phyloP scores from a whole-genome alignment of 2,888 invertebrate genomes.

The Perizoma affinitatum region DNA sequence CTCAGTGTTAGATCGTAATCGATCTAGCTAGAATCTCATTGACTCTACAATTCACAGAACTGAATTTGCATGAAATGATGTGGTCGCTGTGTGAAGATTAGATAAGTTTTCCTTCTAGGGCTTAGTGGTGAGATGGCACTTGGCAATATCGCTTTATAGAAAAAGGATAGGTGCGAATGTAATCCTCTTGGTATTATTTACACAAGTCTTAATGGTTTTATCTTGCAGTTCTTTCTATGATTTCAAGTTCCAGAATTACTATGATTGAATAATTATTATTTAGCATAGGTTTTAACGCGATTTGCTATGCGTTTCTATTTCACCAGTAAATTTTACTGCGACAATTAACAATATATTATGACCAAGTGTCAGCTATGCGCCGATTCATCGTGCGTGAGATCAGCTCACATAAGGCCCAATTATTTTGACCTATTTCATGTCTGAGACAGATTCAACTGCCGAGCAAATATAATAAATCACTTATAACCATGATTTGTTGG shows the following conservation, averaged over 20 bases:
- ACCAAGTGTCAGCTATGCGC: conserved; percentile 17
- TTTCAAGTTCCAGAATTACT: no score
- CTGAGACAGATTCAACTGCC: conserved; percentile 35
- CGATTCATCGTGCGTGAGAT: conserved; percentile 37
- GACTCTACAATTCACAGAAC: conserved; percentile 39
- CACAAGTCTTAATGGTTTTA: not conserved
- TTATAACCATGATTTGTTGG: conserved; percentile 39
- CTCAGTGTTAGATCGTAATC: conserved; percentile 28
- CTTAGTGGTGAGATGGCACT: conserved; percentile 25
- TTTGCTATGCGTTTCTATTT: no score
- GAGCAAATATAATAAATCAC: conserved; percentile 39
- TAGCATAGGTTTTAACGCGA: no score
- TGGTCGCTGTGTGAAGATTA: conserved; percentile 29
- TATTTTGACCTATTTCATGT: conserved; percentile 40
- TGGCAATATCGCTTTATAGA: conserved; percentile 13
- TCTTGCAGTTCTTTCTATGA: no score
- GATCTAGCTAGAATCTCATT: conserved; percentile 35
- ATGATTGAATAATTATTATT: no score
- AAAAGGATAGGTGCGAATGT: not conserved
- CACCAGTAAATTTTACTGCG: no score
- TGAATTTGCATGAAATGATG: conserved; percentile 46
- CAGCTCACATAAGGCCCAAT: conserved; percentile 38
- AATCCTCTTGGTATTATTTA: conserved; percentile 17
- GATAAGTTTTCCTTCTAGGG: conserved; percentile 42
- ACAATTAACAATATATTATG: no score